phyloP scores from a whole-genome alignment of 2,797 vertebrate species.

The Nyctibius grandis region DNA sequence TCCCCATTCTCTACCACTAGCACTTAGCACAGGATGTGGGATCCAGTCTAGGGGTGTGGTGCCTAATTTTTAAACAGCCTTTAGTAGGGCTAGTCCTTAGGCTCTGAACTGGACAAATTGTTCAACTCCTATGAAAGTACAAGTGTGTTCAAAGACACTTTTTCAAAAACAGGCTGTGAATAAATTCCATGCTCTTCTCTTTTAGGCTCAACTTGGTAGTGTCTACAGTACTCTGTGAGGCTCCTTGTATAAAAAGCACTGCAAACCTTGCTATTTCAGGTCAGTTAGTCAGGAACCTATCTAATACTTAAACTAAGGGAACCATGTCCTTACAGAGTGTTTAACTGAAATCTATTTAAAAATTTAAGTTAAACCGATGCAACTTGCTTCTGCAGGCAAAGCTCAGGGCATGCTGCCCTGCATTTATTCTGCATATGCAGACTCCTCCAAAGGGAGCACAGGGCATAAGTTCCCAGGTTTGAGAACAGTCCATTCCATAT shows the following conservation, averaged over 20 bases:
- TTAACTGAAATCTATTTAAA: not conserved
- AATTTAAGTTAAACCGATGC: not conserved
- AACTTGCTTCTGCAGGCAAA: not conserved
- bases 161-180: not conserved
- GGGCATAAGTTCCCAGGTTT: not conserved
- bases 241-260: not conserved
- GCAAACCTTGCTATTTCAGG: not conserved
- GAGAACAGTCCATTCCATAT: slow-evolving; percentile 1
- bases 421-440: not conserved
- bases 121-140: not conserved
- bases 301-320: not conserved
- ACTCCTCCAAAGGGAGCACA: not conserved
- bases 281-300: not conserved
- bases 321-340: not conserved
- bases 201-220: not conserved
- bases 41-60: not conserved
- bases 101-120: not conserved
- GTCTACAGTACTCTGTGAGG: not conserved
- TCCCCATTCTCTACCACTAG: not conserved
- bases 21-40: not conserved
- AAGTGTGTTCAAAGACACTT: not conserved
- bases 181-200: not conserved
- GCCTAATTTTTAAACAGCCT: not conserved
- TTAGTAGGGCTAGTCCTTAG: not conserved
- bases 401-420: not conserved